Evolutionary conservation across 2,888 invertebrate genomes (phyloP).

Genomic region (Charanyca ferruginea): DNA sequence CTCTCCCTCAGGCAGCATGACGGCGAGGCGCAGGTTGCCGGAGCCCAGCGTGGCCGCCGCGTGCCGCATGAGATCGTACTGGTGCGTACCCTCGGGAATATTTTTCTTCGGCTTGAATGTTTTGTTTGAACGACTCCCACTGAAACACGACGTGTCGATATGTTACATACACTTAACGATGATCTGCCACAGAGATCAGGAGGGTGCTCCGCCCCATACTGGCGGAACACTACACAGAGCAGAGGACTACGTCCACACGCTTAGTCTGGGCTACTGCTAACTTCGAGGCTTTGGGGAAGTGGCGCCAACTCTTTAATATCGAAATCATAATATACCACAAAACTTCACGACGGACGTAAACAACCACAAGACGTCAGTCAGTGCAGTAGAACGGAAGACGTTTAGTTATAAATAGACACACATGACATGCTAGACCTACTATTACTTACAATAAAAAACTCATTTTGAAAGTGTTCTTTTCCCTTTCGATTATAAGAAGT

Average conservation of each 20-base stretch:
- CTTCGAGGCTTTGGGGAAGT: neutral
- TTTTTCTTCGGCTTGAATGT: constrained; percentile 99
- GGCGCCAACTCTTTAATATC: neutral
- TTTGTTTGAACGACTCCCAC: constrained; percentile 97
- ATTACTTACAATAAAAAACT: constrained; percentile 93
- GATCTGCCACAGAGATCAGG: neutral
- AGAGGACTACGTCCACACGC: neutral
- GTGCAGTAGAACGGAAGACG: constrained; percentile 71
- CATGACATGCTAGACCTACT: constrained; percentile 48
- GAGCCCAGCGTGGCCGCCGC: constrained; percentile 99
- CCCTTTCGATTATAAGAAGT: constrained; percentile 65
- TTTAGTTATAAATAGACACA: constrained; percentile 82
- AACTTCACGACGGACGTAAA: constrained; percentile 77
- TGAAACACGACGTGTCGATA: constrained; percentile 73
- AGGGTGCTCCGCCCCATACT: neutral
- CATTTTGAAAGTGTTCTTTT: constrained; percentile 82
- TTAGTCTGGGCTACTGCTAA: neutral
- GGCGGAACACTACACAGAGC: neutral
- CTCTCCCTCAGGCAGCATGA: constrained; percentile 99
- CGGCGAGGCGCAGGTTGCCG: constrained; percentile 98
- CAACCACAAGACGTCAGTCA: constrained; percentile 79
- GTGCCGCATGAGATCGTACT: constrained; percentile 99
- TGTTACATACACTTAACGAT: neutral
- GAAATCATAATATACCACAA: constrained; percentile 51
- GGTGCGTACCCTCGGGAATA: constrained; percentile 99